Percentiles rank a stretch among this genome's conserved stretches.
Conservation (phyloP, 2,113 vertebrate species). For the Orthonyx spaldingii region DNA sequence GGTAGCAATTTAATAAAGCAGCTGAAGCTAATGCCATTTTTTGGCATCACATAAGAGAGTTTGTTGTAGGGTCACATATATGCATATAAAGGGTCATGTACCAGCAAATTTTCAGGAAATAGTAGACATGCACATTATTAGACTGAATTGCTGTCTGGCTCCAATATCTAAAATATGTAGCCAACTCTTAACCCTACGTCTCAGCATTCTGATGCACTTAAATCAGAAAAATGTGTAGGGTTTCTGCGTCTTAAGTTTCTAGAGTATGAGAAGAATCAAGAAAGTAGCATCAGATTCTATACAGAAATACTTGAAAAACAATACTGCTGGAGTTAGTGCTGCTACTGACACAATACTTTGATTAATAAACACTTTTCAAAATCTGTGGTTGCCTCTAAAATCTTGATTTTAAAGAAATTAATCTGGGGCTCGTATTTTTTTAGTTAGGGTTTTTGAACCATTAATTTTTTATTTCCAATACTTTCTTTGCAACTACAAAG, state of each 20-base stretch:
- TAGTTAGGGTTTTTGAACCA: neutral
- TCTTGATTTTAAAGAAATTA: neutral
- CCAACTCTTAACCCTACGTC: neutral
- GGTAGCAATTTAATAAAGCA: constrained; percentile 18
- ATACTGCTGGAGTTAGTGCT: neutral
- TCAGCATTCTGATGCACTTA: neutral
- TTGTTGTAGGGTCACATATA: constrained; percentile 29
- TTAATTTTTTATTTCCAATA: neutral
- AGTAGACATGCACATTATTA: constrained; percentile 35
- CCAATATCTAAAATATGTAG: constrained; percentile 37
- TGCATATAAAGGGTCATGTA: constrained; percentile 42
- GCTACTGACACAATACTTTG: neutral
- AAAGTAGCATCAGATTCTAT: neutral
- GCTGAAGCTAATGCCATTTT: constrained; percentile 17
- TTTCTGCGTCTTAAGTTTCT: neutral
- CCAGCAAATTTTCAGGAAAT: constrained; percentile 63
- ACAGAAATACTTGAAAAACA: neutral
- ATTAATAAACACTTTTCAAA: neutral
- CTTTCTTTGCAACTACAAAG: neutral
- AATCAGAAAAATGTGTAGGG: neutral
- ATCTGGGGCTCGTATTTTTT: neutral
- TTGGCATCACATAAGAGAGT: constrained; percentile 39
- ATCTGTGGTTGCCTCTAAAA: neutral
- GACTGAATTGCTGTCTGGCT: constrained; percentile 46
- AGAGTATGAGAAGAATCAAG: neutral